Percentiles rank a stretch among this genome's conserved stretches.
Evolutionary conservation across 2,113 vertebrate species (phyloP).

Genomic region (Romanogobio albipinnatus): DNA sequence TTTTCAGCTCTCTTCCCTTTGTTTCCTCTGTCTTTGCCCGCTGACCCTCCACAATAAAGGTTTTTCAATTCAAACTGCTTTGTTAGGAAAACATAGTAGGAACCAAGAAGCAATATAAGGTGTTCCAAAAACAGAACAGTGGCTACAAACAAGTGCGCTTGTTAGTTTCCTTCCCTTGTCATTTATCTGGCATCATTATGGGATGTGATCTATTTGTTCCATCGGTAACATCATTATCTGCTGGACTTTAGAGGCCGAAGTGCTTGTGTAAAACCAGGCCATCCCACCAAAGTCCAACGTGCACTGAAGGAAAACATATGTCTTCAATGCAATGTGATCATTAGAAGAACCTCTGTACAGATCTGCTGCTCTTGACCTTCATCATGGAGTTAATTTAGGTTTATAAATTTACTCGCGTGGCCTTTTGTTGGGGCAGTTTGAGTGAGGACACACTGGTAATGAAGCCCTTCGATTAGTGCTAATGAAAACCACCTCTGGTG

Average conservation of each 20-base stretch:
- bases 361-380: conserved; percentile 51
- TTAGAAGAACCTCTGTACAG: conserved; percentile 43
- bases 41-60: not conserved
- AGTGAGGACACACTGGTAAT: conserved; percentile 43
- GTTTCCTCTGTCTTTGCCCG: not conserved
- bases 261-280: conserved; percentile 26
- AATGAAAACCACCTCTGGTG: conserved; percentile 33
- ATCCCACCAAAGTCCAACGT: conserved; percentile 11
- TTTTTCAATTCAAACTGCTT: not conserved
- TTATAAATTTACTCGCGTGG: conserved; percentile 20
- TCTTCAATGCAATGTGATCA: conserved; percentile 25
- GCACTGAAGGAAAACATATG: conserved; percentile 24
- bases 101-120: not conserved
- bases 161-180: conserved; percentile 26
- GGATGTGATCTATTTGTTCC: conserved; percentile 30
- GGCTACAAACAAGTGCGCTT: not conserved
- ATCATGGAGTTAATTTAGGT: conserved; percentile 49
- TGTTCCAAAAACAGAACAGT: conserved; percentile 16
- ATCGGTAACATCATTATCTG: conserved; percentile 27
- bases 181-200: conserved; percentile 29
- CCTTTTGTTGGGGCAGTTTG: conserved; percentile 45
- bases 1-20: not conserved
- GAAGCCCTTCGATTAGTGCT: conserved; percentile 41
- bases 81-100: not conserved
- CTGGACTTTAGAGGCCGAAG: conserved; percentile 15